Base-by-base conservation (phyloP, 2,888 invertebrate genomes). In the Linyphia triangularis region DNA sequence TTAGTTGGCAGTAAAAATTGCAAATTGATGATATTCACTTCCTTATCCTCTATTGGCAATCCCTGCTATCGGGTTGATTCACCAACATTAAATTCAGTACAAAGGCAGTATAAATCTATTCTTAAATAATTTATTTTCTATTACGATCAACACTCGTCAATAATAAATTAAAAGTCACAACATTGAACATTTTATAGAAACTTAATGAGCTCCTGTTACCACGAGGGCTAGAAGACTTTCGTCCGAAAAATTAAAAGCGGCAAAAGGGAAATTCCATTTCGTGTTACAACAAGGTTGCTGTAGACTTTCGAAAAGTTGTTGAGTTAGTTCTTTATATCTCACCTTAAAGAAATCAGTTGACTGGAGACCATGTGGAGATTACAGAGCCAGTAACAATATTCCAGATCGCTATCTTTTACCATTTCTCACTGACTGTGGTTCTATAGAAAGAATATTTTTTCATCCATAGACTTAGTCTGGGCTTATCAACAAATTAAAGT, bases 1-100 rank as follows among this genome's bases (percentile, higher is more conserved):
- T 59, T 63, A 16, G 22, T 79, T 10, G 43, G 70, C 33, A 65
- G 19, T 13, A 75, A 75, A 28, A 75, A 57, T 59, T 59, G 9
- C 40, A 70, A 70, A 40, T 37, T 70, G 22, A 37, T 59, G 19
- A 0, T 2, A 63, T n/a, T 26, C 10, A 13, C 26, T 26, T 26
- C 26, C 13, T 28, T 63, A 63, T 0, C 63, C 10, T 1, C 16
- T 63, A 10, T 10, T 24, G 16, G 28, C 5, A n/a, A n/a, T n/a
- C n/a, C n/a, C n/a, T n/a, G n/a, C n/a, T n/a, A 63, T 26, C 6
- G 2, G 24, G 26, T 26, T 26, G 6, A 28, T 10, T 9, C 28
- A 10, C 28, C 16, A 10, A 26, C 22, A 26, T 26, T 63, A 63
- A 28, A 63, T 63, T 2, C 0, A 26, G 4, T 28, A 13, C 16